Evolutionary conservation across 2,888 invertebrate species (phyloP).

Genomic region (Dolichopus griseipennis): DNA sequence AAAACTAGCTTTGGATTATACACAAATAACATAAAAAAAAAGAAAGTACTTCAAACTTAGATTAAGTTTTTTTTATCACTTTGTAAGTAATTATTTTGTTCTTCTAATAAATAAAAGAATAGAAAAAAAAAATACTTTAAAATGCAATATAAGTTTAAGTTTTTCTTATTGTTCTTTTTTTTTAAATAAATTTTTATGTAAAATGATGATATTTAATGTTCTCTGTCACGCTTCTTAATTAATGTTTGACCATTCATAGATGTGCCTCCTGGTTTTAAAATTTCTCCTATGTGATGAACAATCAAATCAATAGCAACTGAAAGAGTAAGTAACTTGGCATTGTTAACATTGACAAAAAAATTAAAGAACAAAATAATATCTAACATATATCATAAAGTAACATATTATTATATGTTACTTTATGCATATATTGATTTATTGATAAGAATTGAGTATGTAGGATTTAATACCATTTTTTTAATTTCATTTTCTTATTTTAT

Average conservation of each 20-base stretch:
- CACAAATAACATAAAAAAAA: too few relatives aligned
- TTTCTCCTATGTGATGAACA: slow-evolving; percentile 97
- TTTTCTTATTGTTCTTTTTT: too few relatives aligned
- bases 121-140: background rate
- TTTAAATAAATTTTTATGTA: background rate
- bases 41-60: background rate
- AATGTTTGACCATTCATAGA: slow-evolving; percentile 45
- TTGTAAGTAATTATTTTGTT: background rate
- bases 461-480: too few relatives aligned
- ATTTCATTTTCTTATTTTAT: too few relatives aligned
- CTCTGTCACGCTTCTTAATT: slow-evolving; percentile 26
- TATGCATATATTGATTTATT: too few relatives aligned
- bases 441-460: too few relatives aligned
- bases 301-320: slow-evolving; percentile 99
- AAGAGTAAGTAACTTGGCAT: slow-evolving; percentile 42
- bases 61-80: background rate
- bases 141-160: background rate
- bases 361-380: slow-evolving; percentile 18
- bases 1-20: too few relatives aligned
- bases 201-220: slow-evolving; percentile 18
- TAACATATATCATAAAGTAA: slow-evolving; percentile 17
- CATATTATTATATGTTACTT: too few relatives aligned
- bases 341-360: slow-evolving; percentile 15
- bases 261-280: slow-evolving; percentile 59
- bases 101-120: background rate